Percentiles rank a stretch among this genome's conserved stretches.
Conservation (phyloP, 1,140 invertebrate genomes). For the Hesperophylax magnus region DNA sequence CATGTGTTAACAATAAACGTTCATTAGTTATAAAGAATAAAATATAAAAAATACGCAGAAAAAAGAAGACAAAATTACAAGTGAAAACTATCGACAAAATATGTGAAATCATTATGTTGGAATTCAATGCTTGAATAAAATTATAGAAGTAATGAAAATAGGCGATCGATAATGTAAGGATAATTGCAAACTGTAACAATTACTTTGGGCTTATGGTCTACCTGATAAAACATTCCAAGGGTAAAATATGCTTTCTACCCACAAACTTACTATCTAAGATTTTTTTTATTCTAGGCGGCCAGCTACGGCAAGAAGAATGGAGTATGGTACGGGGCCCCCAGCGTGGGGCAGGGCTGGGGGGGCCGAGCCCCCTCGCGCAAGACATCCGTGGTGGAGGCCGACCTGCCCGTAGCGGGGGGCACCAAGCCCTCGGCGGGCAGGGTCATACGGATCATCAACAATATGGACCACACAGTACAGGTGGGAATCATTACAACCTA, state of each 20-base stretch:
- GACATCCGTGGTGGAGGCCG: slow-evolving; percentile 82
- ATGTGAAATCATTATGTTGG: too few species aligned
- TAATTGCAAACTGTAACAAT: too few species aligned
- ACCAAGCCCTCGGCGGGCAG: slow-evolving; percentile 86
- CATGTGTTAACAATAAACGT: too few species aligned
- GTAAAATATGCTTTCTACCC: neutral
- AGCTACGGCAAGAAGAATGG: slow-evolving; percentile 91
- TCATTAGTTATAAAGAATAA: too few species aligned
- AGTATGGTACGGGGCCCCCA: slow-evolving; percentile 84
- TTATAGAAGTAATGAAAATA: too few species aligned
- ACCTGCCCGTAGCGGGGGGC: slow-evolving; percentile 75
- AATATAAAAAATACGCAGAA: too few species aligned
- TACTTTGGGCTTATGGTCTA: too few species aligned
- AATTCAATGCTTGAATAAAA: too few species aligned
- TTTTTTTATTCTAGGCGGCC: slow-evolving; percentile 75
- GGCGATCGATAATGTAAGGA: too few species aligned
- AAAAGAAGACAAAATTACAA: too few species aligned
- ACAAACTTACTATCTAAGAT: neutral
- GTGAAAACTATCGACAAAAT: too few species aligned
- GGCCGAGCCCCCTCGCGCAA: slow-evolving; percentile 77
- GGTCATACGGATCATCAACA: slow-evolving; percentile 93
- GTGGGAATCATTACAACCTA: slow-evolving; percentile 64
- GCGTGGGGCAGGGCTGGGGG: slow-evolving; percentile 75
- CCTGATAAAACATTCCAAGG: too few species aligned
- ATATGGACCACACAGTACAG: slow-evolving; percentile 91